Conservation (phyloP, 2,797 vertebrate genomes). For the Pteronotus mesoamericanus region DNA sequence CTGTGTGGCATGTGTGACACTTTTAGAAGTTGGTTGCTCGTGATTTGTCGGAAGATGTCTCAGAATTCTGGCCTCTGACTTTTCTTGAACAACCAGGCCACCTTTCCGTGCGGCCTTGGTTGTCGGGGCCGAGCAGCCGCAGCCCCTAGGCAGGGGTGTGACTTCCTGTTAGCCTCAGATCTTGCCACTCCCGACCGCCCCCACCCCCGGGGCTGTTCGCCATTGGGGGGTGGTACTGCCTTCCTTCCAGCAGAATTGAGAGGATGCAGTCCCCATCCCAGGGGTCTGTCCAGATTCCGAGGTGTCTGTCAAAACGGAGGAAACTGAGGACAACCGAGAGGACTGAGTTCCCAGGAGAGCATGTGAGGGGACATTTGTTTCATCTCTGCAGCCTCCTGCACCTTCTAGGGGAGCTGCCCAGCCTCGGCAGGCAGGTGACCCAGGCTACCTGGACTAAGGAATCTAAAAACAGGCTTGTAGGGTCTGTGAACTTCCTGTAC, state of each 20-base stretch:
- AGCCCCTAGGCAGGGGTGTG: accelerated
- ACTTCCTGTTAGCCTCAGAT: background rate
- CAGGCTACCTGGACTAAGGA: background rate
- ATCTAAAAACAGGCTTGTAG: background rate
- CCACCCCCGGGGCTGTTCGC: background rate
- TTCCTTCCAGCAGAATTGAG: background rate
- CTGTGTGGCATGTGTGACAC: background rate
- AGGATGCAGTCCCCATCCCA: background rate
- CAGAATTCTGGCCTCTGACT: background rate
- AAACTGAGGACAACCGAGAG: background rate
- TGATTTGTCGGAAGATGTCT: background rate
- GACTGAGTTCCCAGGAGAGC: background rate
- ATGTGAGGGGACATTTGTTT: background rate
- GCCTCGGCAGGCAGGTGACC: background rate
- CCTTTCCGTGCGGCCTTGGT: background rate
- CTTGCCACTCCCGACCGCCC: background rate
- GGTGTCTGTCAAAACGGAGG: background rate
- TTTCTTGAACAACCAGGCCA: background rate
- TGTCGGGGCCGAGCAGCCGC: background rate
- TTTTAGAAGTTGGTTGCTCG: background rate
- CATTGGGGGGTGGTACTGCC: accelerated
- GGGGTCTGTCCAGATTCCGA: background rate
- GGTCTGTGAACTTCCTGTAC: background rate
- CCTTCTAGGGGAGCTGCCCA: background rate
- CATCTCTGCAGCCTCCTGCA: background rate